phyloP scores from a whole-genome alignment of 2,797 vertebrate species.

The Epinephelus malabaricus region DNA sequence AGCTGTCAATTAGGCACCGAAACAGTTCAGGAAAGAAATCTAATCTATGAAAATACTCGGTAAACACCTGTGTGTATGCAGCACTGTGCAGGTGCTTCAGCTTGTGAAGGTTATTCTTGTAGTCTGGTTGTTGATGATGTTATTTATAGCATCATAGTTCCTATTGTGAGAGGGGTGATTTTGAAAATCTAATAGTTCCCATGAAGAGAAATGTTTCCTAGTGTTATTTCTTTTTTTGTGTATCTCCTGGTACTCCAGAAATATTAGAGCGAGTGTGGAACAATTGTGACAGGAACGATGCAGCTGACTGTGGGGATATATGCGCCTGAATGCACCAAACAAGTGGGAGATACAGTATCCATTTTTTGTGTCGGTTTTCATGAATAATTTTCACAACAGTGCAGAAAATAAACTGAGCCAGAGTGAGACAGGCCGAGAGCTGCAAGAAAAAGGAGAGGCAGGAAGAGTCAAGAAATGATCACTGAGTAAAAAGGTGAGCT shows the following conservation, averaged over 20 bases:
- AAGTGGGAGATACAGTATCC: not conserved
- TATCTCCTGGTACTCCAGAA: slow-evolving; percentile 15
- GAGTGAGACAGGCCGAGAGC: not conserved
- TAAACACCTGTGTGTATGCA: not conserved
- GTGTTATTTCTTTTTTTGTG: not conserved
- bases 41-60: slow-evolving; percentile 2
- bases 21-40: not conserved
- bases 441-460: not conserved
- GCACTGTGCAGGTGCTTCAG: not conserved
- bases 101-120: slow-evolving; percentile 10
- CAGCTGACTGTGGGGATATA: not conserved
- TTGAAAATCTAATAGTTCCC: not conserved
- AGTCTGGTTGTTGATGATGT: slow-evolving; percentile 11
- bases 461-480: slow-evolving; percentile 9
- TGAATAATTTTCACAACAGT: slow-evolving; percentile 44
- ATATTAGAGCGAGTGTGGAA: not conserved
- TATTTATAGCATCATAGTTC: slow-evolving; percentile 11
- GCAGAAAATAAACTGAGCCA: slow-evolving; percentile 27
- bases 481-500: slow-evolving; percentile 6
- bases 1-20: not conserved
- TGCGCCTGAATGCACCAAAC: slow-evolving; percentile 36
- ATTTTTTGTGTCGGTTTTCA: slow-evolving; percentile 39
- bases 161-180: slow-evolving; percentile 26
- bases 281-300: slow-evolving; percentile 13
- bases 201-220: not conserved